phyloP scores from a whole-genome alignment of 2,888 invertebrate species.

The Hemithea aestivaria region DNA sequence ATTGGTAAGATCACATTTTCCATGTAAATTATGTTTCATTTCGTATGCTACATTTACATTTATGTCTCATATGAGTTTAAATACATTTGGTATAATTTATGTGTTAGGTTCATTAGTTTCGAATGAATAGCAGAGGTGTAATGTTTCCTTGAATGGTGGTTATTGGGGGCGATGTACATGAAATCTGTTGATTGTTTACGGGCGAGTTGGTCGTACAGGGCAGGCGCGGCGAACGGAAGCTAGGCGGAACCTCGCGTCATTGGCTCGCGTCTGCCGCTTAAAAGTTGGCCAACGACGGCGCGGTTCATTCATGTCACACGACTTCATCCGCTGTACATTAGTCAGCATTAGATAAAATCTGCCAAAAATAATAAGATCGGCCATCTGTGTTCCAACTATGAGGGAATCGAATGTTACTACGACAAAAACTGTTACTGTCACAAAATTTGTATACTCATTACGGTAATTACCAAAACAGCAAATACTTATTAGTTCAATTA shows the following conservation, averaged over 20 bases:
- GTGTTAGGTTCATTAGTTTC: constrained; percentile 23
- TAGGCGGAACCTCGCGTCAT: constrained; percentile 73
- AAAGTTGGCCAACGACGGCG: constrained; percentile 55
- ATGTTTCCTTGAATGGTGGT: constrained; percentile 30
- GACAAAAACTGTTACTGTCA: no score
- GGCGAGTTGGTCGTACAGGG: constrained; percentile 50
- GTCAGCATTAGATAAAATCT: constrained; percentile 44
- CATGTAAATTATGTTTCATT: constrained; percentile 8
- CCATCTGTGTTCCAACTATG: constrained; percentile 1
- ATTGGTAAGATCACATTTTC: constrained; percentile 11
- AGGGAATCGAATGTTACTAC: neutral
- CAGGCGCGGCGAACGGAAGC: constrained; percentile 54
- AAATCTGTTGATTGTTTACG: constrained; percentile 69
- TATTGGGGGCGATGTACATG: constrained; percentile 40
- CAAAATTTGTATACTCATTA: no score
- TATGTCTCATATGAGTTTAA: constrained; percentile 7
- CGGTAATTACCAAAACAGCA: no score
- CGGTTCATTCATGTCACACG: constrained; percentile 54
- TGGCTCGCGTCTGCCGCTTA: constrained; percentile 53
- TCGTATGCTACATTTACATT: constrained; percentile 5
- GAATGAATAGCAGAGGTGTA: constrained; percentile 10
- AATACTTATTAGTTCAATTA: no score
- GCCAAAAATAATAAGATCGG: constrained; percentile 19
- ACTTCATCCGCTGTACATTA: constrained; percentile 38
- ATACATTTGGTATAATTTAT: constrained; percentile 2